Base-by-base conservation (phyloP, 2,797 vertebrate genomes). In the Yasuhikotakia modesta region DNA sequence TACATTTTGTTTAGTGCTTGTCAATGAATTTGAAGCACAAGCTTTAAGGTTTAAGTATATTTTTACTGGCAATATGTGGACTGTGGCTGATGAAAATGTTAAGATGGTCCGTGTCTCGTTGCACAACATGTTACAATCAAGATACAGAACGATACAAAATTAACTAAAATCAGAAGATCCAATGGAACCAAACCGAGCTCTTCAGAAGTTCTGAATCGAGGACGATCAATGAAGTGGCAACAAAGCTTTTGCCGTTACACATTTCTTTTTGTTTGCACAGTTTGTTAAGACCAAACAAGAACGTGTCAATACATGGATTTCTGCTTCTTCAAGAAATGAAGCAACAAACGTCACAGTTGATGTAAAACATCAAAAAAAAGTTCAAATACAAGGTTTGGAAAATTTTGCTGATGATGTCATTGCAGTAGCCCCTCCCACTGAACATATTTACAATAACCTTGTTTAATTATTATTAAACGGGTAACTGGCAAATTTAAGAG, bases 11-110 rank as follows among this genome's bases (percentile, higher is more conserved):
- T 58, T 27, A 58, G 13, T 27, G 27, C 13, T 27, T 24, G 14
- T 67, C 17, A 53, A 70, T 85, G 85, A 72, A 86, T 78, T 82
- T 73, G 83, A 73, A 84, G 82, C 84, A 87, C 87, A 82, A 79
- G 64, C 73, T 82, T 76, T 82, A 55, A 80, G 63, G 27, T 22
- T 16, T 52, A 81, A 63, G 64, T 81, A 46, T 83, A 22, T 83
- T 85, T 70, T 87, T 81, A 73, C 87, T 83, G 87, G 60, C 39
- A 66, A 43, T 78, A 70, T 81, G 64, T 70, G 35, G 10, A 39
- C 35, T 39, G 35, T 39, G 35, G 35, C 35, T 39, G 35, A 39
- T 39, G 76, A 80, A 75, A 55, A 58, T 24, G 55, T 48, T 58
- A 22, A 69, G 72, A 58, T 75, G 65, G 74, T 19, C 73, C 73